Evolutionary conservation across 2,888 invertebrate species (phyloP).

Genomic region (Protonemura montana): DNA sequence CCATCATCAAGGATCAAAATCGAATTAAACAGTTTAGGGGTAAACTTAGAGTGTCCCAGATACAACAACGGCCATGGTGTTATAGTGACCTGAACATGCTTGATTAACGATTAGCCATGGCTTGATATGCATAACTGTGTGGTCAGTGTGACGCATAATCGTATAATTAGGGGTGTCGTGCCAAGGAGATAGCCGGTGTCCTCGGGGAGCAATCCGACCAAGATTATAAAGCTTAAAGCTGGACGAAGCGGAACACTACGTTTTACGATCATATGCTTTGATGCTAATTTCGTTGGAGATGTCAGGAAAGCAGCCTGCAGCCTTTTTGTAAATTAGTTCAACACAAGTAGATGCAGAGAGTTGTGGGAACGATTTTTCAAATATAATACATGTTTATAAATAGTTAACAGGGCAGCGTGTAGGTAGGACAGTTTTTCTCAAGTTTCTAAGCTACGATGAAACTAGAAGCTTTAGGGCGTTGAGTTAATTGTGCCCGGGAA

Average conservation of each 20-base stretch:
- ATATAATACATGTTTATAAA: too few species aligned
- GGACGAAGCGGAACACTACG: background rate
- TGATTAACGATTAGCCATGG: background rate
- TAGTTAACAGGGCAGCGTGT: too few species aligned
- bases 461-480: too few species aligned
- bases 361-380: background rate
- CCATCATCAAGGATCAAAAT: background rate
- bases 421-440: too few species aligned
- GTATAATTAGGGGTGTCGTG: background rate
- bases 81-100: background rate
- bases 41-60: background rate
- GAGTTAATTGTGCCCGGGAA: too few species aligned
- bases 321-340: constrained; percentile 5
- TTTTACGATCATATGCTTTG: background rate
- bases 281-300: background rate
- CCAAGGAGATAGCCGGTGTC: background rate
- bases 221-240: constrained; percentile 12
- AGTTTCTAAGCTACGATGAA: too few species aligned
- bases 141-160: background rate
- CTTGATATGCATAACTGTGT: background rate
- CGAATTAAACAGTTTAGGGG: background rate
- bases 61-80: background rate
- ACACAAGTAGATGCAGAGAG: background rate
- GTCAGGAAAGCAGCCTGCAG: background rate
- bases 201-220: background rate